These are phyloP conservation scores for Meloe dianella DNA, from an alignment of 2,888 invertebrate species.

Conservation along the genomic window DNA sequence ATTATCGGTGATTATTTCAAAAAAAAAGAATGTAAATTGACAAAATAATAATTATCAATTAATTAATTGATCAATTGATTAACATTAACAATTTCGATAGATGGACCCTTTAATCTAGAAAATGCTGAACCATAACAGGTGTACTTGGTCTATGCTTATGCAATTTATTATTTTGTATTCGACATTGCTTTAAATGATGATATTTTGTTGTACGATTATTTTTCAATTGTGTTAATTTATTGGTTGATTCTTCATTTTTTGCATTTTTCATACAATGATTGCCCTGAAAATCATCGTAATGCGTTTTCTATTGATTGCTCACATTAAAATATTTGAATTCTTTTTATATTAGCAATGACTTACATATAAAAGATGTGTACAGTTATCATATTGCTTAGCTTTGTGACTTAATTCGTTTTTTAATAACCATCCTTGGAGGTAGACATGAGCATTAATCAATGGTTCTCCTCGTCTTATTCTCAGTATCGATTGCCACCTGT, in stretches of 20 bases:
- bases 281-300: constrained; percentile 38
- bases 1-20: background rate
- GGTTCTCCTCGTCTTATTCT: constrained; percentile 58
- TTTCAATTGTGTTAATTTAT: constrained; percentile 40
- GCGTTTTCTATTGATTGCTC: too few species aligned
- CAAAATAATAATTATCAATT: background rate
- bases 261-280: constrained; percentile 36
- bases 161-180: constrained; percentile 38
- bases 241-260: constrained; percentile 20
- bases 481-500: constrained; percentile 63
- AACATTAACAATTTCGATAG: background rate
- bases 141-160: constrained; percentile 42
- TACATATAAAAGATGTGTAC: constrained; percentile 43
- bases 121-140: constrained; percentile 53
- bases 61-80: constrained; percentile 14
- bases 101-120: constrained; percentile 43
- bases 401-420: constrained; percentile 60
- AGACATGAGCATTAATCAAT: constrained; percentile 60
- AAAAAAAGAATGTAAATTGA: too few species aligned
- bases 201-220: constrained; percentile 39
- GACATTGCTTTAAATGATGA: constrained; percentile 42
- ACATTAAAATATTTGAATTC: constrained; percentile 2
- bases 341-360: constrained; percentile 29
- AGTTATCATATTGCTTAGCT: constrained; percentile 55
- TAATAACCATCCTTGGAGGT: constrained; percentile 63